Conservation (phyloP, 2,888 invertebrate genomes). For the Rhopalosiphum nymphaeae region DNA sequence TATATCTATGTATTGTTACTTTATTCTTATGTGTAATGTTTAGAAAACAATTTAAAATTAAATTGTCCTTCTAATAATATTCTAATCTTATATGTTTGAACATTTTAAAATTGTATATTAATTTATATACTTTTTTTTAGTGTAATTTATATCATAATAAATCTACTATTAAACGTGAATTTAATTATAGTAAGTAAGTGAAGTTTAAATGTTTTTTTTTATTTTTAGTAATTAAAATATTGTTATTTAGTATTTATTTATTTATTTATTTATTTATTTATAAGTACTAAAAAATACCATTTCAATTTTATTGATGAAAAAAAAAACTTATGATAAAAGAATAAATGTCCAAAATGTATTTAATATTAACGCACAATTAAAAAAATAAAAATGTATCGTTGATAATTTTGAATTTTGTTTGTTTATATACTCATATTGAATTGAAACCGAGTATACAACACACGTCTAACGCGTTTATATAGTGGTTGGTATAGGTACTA, state of each 20-base stretch:
- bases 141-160: not conserved
- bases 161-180: not conserved
- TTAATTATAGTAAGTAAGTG: not conserved
- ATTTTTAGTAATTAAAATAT: not conserved
- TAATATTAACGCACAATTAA: not conserved
- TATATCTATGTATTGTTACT: not conserved
- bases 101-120: not conserved
- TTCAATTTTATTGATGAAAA: not conserved
- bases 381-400: not conserved
- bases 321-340: not conserved
- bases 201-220: not conserved
- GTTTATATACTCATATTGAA: not conserved
- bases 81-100: not conserved
- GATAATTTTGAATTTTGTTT: conserved; percentile 10
- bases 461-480: not conserved
- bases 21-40: not conserved
- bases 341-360: not conserved
- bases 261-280: not conserved
- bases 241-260: not conserved
- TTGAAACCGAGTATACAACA: not conserved
- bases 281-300: not conserved
- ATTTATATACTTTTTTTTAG: not conserved
- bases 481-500: not conserved
- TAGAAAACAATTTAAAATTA: not conserved
- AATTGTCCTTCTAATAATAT: not conserved